phyloP scores from a whole-genome alignment of 37 sponge, comb jelly and placozoan genomes.

The Axinella damicornis region DNA sequence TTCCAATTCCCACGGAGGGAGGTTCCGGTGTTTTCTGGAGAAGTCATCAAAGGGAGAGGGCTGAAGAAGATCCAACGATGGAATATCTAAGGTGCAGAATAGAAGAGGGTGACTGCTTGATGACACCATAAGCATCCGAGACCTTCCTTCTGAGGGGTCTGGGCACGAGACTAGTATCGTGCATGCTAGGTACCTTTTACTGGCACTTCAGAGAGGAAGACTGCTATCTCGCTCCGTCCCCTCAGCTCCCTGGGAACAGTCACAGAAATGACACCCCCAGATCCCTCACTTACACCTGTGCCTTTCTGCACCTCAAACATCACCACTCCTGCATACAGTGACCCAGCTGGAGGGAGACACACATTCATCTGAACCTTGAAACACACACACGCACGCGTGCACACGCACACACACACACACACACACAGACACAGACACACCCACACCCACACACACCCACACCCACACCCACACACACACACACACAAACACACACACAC shows the following conservation, averaged over 20 bases:
- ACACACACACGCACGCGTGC: no score
- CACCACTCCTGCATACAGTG: constrained; percentile 19
- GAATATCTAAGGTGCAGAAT: neutral
- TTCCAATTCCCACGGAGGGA: constrained; percentile 49
- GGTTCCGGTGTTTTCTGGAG: no score
- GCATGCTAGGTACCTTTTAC: constrained; percentile 55
- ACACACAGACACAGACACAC: no score
- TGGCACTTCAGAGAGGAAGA: constrained; percentile 64
- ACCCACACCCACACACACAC: no score
- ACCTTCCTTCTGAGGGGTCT: no score
- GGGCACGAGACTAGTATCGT: no score
- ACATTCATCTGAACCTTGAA: neutral
- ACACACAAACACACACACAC: no score
- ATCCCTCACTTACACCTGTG: neutral
- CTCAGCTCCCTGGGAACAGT: constrained; percentile 60
- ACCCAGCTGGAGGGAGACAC: constrained; percentile 41
- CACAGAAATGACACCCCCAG: constrained; percentile 26
- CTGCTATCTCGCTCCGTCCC: constrained; percentile 70
- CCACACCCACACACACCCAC: no score
- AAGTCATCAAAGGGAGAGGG: neutral
- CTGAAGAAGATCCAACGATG: neutral
- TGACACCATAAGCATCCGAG: no score
- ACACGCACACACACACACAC: no score
- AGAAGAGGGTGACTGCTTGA: neutral
- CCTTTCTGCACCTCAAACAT: constrained; percentile 66